Evolutionary conservation across 2,888 invertebrate species (phyloP).

Genomic region (Dicyrtomina minuta): DNA sequence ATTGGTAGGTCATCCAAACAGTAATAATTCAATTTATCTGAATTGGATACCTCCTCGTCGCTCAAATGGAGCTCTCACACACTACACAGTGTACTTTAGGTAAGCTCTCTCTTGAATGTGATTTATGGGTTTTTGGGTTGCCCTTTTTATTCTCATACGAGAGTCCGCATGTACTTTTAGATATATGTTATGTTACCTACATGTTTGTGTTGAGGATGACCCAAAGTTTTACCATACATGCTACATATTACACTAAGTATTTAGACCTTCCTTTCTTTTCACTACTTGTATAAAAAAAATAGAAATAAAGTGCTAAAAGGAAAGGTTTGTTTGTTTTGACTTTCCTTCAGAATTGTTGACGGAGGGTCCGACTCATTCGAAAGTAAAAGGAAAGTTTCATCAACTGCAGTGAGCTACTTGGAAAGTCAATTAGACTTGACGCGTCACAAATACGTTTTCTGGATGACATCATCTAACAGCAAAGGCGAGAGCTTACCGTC

Average conservation of each 20-base stretch:
- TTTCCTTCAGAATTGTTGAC: conserved; percentile 42
- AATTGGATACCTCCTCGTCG: conserved; percentile 48
- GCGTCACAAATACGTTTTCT: conserved; percentile 48
- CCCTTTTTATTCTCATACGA: not conserved
- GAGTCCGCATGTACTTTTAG: not conserved
- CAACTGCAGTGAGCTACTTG: conserved; percentile 42
- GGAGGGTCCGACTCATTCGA: conserved; percentile 48
- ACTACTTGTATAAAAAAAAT: not conserved
- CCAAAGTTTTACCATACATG: too few relatives aligned
- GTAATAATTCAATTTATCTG: conserved; percentile 48
- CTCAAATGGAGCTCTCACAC: conserved; percentile 47
- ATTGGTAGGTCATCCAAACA: conserved; percentile 48
- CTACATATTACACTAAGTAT: too few relatives aligned
- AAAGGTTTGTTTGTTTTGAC: conserved; percentile 19
- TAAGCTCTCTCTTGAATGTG: conserved; percentile 22
- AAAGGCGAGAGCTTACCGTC: conserved; percentile 50
- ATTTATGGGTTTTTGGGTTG: not conserved
- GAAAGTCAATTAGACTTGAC: conserved; percentile 49
- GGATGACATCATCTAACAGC: conserved; percentile 48
- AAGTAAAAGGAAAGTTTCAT: conserved; percentile 49
- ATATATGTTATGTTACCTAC: too few relatives aligned
- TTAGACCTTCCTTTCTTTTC: too few relatives aligned
- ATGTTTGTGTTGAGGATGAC: too few relatives aligned
- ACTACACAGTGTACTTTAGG: conserved; percentile 52
- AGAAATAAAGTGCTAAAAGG: not conserved